Evolutionary conservation across 2,797 vertebrate genomes (phyloP), one percentile per base, ranked within the genome.

Genomic region (Tenualosa thibaudeaui): DNA sequence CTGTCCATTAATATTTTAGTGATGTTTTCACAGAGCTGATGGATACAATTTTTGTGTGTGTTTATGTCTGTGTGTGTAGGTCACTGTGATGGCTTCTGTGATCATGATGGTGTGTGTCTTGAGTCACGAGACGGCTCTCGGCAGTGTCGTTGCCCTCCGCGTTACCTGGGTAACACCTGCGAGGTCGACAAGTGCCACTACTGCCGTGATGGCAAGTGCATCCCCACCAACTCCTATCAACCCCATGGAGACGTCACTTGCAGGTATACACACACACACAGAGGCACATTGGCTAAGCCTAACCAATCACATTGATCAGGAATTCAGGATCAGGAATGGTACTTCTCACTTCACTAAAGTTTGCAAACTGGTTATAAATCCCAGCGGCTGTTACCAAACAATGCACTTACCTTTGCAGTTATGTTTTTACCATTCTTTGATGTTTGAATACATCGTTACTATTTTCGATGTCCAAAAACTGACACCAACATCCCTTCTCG

Each of bases 111-210:
- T 0, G 94, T 95, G 0, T 99, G 98, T 92, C 95, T 97, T 37
- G 94, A 96, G 94, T 94, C 93, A 0, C 89, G 92, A 1, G 92
- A 93, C 0, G 96, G 96, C 17, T 84, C 92, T 82, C 96, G 94
- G 84, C 95, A 94, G 82, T 99, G 98, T 87, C 97, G 95, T 89
- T 99, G 98, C 89, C 92, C 92, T 0, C 92, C 95, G 0, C 94
- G 96, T 83, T 98, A 93, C 19, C 94, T 92, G 1, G 98, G 98
- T 0, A 86, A 87, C 43, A 90, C 81, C 5, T 99, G 98, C 81
- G 95, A 97, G 89, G 94, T 96, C 62, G 96, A 97, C 92, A 96
- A 96, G 86, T 99, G 98, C 82, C 94, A 95, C 88, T 97, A 96
- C 86, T 98, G 97, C 82, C 93, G 95, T 0, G 92, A 95, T 0